phyloP scores from a whole-genome alignment of 1,140 invertebrate species.

The Drosophila suzukii region DNA sequence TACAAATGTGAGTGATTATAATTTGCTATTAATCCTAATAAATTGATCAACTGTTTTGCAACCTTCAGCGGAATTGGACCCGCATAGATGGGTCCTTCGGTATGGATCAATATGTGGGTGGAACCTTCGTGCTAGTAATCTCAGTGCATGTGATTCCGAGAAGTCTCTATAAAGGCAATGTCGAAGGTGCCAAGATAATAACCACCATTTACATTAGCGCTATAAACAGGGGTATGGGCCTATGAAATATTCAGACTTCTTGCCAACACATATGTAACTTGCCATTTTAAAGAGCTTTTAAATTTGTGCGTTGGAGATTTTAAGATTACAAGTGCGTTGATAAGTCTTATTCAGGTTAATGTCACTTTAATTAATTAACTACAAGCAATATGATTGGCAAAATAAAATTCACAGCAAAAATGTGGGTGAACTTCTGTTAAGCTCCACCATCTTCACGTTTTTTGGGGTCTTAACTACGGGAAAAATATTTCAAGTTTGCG shows the following conservation, averaged over 20 bases:
- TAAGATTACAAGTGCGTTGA: too few relatives aligned
- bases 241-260: too few relatives aligned
- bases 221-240: background rate
- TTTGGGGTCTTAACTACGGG: too few relatives aligned
- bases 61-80: background rate
- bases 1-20: conserved; percentile 6
- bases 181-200: conserved; percentile 10
- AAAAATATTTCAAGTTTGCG: too few relatives aligned
- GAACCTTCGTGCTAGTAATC: conserved; percentile 2
- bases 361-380: too few relatives aligned
- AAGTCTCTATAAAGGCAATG: background rate
- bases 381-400: too few relatives aligned
- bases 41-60: background rate
- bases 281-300: background rate
- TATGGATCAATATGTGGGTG: too few relatives aligned
- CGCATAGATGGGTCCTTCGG: background rate
- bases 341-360: too few relatives aligned
- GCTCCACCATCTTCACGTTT: too few relatives aligned
- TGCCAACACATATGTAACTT: background rate
- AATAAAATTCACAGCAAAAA: too few relatives aligned
- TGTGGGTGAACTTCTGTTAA: background rate
- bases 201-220: background rate
- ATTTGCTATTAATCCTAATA: background rate
- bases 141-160: background rate
- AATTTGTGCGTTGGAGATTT: too few relatives aligned